Conservation (phyloP, 1,140 invertebrate species). For the Harpegnathos saltator region DNA sequence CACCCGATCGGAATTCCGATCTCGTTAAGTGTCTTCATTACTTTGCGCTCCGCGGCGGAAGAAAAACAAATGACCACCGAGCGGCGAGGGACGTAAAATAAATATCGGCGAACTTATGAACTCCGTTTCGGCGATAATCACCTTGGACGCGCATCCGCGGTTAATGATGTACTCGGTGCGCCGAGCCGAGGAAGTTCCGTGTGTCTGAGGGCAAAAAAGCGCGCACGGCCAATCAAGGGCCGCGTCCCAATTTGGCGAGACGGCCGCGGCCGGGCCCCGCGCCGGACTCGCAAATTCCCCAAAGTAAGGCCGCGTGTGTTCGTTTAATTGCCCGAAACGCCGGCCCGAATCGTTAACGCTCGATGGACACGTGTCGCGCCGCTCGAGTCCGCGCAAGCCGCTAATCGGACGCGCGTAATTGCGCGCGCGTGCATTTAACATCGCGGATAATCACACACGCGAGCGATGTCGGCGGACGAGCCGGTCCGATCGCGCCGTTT, state of each 20-base stretch:
- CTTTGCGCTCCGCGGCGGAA: neutral
- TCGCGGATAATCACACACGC: neutral
- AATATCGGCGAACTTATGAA: conserved; percentile 5
- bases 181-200: neutral
- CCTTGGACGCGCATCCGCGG: neutral
- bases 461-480: neutral
- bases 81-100: neutral
- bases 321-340: conserved; percentile 67
- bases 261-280: neutral
- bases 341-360: conserved; percentile 57
- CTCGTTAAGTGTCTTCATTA: no score
- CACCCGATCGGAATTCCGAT: no score
- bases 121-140: neutral
- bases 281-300: neutral
- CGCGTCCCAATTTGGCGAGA: conserved; percentile 6
- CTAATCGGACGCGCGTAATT: conserved; percentile 68
- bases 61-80: neutral
- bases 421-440: conserved; percentile 59
- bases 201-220: neutral
- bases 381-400: conserved; percentile 26
- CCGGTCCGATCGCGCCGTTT: neutral
- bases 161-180: neutral
- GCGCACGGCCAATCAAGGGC: neutral
- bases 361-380: conserved; percentile 64
- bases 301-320: conserved; percentile 8